Evolutionary conservation across 2,797 vertebrate genomes (phyloP).

Genomic region (Chaetodon trifasciatus): DNA sequence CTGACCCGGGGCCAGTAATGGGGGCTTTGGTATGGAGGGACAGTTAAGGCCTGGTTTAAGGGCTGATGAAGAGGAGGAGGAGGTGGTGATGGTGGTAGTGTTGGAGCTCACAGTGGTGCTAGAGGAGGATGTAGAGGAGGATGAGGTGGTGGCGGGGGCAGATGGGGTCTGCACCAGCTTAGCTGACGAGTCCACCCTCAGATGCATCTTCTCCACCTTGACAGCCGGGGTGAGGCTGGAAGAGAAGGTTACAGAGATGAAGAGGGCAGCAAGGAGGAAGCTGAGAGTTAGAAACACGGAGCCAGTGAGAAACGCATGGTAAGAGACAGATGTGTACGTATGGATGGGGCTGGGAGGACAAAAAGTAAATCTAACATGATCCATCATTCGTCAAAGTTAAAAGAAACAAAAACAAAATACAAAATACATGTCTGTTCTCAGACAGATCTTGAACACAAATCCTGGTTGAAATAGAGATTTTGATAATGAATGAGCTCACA

Average conservation of each 20-base stretch:
- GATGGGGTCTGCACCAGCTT: conserved; percentile 90
- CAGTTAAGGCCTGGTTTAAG: conserved; percentile 99
- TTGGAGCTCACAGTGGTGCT: conserved; percentile 89
- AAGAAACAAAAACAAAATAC: background rate
- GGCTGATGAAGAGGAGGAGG: conserved; percentile 79
- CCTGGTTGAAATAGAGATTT: background rate
- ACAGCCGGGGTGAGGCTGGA: conserved; percentile 93
- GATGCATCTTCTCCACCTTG: conserved; percentile 97
- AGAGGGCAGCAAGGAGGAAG: conserved; percentile 72
- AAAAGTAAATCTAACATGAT: conserved; percentile 60
- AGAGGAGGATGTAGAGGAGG: conserved; percentile 83
- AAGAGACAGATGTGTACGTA: conserved; percentile 68
- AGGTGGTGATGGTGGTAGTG: conserved; percentile 79
- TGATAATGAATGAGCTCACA: background rate
- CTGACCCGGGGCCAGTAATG: conserved; percentile 95
- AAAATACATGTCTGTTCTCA: background rate
- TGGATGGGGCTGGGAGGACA: conserved; percentile 69
- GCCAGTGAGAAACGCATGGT: conserved; percentile 63
- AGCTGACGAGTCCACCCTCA: conserved; percentile 92
- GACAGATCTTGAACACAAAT: background rate
- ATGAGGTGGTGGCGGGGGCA: conserved; percentile 85
- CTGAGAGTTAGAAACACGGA: conserved; percentile 73
- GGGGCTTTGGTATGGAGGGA: conserved; percentile 99
- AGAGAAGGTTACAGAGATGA: conserved; percentile 78
- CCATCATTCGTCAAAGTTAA: conserved; percentile 29